Percentiles rank a stretch among this genome's conserved stretches.
Evolutionary conservation across 2,888 invertebrate species (phyloP).

Genomic region (Buathra laborator): DNA sequence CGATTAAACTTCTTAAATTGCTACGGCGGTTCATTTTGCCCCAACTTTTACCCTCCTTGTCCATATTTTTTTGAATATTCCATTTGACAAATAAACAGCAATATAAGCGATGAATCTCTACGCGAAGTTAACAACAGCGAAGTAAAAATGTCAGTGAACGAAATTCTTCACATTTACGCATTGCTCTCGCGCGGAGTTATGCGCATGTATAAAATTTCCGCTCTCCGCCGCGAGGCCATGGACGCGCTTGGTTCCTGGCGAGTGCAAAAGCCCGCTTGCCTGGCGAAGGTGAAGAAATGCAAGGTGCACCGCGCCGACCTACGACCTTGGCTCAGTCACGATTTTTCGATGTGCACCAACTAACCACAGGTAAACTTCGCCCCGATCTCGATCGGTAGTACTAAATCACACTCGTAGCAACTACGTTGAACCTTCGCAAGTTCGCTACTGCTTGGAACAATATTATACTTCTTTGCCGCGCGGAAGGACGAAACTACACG

Average conservation of each 20-base stretch:
- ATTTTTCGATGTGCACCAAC: constrained; percentile 70
- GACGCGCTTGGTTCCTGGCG: constrained; percentile 77
- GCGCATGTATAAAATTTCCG: constrained; percentile 82
- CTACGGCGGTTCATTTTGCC: too few relatives aligned
- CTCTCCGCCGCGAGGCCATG: constrained; percentile 78
- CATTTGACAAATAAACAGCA: too few relatives aligned
- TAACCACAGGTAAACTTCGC: constrained; percentile 51
- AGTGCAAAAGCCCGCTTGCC: constrained; percentile 59
- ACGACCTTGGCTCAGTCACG: constrained; percentile 82
- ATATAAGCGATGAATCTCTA: too few relatives aligned
- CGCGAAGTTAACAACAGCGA: too few relatives aligned
- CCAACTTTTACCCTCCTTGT: too few relatives aligned
- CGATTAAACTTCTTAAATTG: too few relatives aligned
- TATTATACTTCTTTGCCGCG: constrained; percentile 1
- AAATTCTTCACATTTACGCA: constrained; percentile 20
- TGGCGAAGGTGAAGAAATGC: constrained; percentile 78
- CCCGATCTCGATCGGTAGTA: background rate
- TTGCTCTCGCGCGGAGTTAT: constrained; percentile 70
- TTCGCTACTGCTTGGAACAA: constrained; percentile 10
- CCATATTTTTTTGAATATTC: too few relatives aligned
- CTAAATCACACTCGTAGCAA: constrained; percentile 28
- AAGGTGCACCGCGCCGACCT: constrained; percentile 82
- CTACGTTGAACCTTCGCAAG: constrained; percentile 14
- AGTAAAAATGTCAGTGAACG: background rate
- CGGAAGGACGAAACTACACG: background rate